Percentiles rank a stretch among this genome's conserved stretches.
Evolutionary conservation across 2,797 vertebrate genomes (phyloP).

Genomic region (Tinamus major): DNA sequence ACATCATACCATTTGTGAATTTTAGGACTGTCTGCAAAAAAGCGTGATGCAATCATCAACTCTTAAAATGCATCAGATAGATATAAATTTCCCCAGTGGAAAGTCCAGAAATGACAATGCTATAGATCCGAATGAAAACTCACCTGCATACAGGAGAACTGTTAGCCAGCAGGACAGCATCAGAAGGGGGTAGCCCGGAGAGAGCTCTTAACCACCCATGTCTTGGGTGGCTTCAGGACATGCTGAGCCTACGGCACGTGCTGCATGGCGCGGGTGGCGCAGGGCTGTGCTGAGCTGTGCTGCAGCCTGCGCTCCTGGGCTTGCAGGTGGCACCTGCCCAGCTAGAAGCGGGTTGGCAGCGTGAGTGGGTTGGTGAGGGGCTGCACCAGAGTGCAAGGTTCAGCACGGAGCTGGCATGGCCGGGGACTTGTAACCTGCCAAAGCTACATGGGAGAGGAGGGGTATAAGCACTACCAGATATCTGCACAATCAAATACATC

Average conservation of each 20-base stretch:
- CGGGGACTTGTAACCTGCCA: not conserved
- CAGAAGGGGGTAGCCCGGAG: too few species aligned
- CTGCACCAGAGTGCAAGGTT: not conserved
- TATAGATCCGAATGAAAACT: not conserved
- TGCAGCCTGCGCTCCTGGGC: not conserved
- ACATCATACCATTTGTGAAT: not conserved
- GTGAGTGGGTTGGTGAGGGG: too few species aligned
- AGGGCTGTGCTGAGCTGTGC: not conserved
- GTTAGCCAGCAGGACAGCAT: not conserved
- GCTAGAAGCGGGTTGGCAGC: not conserved
- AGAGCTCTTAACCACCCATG: not conserved
- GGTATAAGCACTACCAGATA: not conserved
- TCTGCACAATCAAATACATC: not conserved
- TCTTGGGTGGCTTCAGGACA: not conserved
- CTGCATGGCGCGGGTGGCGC: not conserved
- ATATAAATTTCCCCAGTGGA: not conserved
- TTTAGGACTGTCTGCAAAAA: not conserved
- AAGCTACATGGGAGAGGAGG: too few species aligned
- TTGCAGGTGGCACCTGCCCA: not conserved
- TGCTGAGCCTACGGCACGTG: not conserved
- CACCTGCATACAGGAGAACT: not conserved
- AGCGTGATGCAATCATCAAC: not conserved
- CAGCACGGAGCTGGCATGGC: not conserved
- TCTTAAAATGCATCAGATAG: not conserved
- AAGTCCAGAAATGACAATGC: not conserved